Conservation (phyloP, 2,113 vertebrate genomes). For the Theristicus caerulescens region DNA sequence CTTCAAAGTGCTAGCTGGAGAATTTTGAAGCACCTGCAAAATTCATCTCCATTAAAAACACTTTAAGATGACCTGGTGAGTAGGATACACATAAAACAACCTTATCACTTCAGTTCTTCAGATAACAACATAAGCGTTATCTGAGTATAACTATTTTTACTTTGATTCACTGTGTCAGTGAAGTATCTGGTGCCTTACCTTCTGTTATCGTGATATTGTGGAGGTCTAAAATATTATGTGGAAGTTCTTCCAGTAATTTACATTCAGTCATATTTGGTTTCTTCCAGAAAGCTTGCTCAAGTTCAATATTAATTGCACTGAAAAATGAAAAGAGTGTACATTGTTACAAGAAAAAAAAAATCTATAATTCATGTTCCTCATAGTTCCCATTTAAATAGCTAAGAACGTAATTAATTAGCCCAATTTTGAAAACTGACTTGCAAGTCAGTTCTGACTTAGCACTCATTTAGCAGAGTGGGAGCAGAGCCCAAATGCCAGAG, state of each 20-base stretch:
- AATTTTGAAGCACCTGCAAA: not conserved
- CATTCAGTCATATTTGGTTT: constrained; percentile 75
- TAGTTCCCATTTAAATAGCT: not conserved
- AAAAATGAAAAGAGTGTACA: not conserved
- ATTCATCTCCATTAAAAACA: not conserved
- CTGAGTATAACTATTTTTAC: not conserved
- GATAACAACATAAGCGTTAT: not conserved
- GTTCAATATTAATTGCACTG: constrained; percentile 63
- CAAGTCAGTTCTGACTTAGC: not conserved
- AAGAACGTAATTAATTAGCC: not conserved
- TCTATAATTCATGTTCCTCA: not conserved
- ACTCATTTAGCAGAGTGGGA: not conserved
- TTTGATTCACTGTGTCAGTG: not conserved
- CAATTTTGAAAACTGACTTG: not conserved
- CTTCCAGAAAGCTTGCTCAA: constrained; percentile 75
- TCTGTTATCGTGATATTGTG: constrained; percentile 76
- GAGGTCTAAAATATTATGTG: constrained; percentile 77
- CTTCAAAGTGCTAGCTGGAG: not conserved
- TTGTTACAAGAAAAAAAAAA: not conserved
- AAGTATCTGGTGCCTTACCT: constrained; percentile 69
- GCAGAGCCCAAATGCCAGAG: not conserved
- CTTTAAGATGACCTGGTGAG: not conserved
- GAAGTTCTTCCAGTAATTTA: constrained; percentile 63
- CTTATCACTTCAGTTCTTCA: not conserved
- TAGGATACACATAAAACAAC: not conserved